A percentile compares a stretch with the other conserved stretches of the same genome.
Evolutionary conservation across 2,797 vertebrate genomes (phyloP).

Genomic region (Enteromius afrohamiltoni): DNA sequence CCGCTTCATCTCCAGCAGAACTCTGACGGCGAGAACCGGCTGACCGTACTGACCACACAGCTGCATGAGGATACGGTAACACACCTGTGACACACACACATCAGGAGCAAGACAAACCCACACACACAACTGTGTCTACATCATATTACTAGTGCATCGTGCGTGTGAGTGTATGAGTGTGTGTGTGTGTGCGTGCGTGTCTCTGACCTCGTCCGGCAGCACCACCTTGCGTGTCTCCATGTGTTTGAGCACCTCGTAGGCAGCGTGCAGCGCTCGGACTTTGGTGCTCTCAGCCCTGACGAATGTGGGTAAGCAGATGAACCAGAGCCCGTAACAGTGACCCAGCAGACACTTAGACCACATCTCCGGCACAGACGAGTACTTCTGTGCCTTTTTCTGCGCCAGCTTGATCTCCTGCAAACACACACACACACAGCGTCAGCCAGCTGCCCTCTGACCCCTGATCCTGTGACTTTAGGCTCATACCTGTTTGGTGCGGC

Average conservation of each 20-base stretch:
- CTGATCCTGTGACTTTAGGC: background rate
- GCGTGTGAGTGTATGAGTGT: too few relatives aligned
- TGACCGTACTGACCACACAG: slow-evolving; percentile 93
- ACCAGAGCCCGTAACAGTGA: slow-evolving; percentile 95
- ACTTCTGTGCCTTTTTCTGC: slow-evolving; percentile 90
- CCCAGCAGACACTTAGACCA: slow-evolving; percentile 94
- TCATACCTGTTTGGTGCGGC: slow-evolving; percentile 91
- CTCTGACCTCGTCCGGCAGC: slow-evolving; percentile 89
- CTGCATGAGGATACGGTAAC: slow-evolving; percentile 95
- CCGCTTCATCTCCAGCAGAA: slow-evolving; percentile 94
- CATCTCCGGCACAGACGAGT: slow-evolving; percentile 85
- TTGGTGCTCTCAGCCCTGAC: slow-evolving; percentile 83
- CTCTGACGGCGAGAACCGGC: slow-evolving; percentile 89
- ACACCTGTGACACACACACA: slow-evolving; percentile 78
- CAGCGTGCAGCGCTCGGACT: slow-evolving; percentile 84
- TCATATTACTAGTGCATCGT: background rate
- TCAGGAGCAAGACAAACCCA: background rate
- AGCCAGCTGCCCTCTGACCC: background rate
- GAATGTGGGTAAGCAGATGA: slow-evolving; percentile 91
- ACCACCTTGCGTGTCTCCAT: slow-evolving; percentile 93
- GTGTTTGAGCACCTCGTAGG: slow-evolving; percentile 90
- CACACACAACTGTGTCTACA: background rate
- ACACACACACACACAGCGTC: background rate
- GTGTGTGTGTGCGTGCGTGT: too few relatives aligned
- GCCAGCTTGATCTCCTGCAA: slow-evolving; percentile 92